These are phyloP conservation scores for Parnassius mnemosyne DNA, from an alignment of 2,888 invertebrate species.

Conservation along the genomic window DNA sequence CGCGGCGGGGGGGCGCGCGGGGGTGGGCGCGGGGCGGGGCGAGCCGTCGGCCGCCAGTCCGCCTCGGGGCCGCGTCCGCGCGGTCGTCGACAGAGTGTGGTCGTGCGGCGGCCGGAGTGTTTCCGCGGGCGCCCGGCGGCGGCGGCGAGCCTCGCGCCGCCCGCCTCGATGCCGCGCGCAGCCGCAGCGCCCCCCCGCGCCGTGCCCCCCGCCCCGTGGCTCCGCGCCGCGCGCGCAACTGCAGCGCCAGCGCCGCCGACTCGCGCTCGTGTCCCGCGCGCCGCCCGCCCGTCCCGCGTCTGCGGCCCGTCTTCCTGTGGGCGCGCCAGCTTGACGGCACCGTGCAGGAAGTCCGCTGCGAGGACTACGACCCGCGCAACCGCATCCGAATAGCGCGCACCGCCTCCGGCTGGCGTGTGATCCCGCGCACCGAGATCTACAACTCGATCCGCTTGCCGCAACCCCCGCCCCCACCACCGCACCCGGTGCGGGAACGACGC, in stretches of 20 bases:
- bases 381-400: conserved; percentile 91
- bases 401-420: conserved; percentile 89
- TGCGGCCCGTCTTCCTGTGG: conserved; percentile 93
- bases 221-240: conserved; percentile 55
- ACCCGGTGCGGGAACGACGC: conserved; percentile 33
- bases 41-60: conserved; percentile 60
- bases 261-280: conserved; percentile 71
- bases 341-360: conserved; percentile 91
- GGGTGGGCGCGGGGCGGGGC: conserved; percentile 46
- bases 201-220: conserved; percentile 73
- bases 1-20: conserved; percentile 54
- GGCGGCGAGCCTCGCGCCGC: conserved; percentile 78
- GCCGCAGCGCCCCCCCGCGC: conserved; percentile 44
- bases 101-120: conserved; percentile 73
- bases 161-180: conserved; percentile 80
- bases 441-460: conserved; percentile 66
- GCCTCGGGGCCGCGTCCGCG: conserved; percentile 76
- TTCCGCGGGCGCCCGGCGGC: conserved; percentile 72
- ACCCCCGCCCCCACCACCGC: conserved; percentile 40
- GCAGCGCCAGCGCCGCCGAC: conserved; percentile 60
- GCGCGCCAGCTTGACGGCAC: conserved; percentile 89
- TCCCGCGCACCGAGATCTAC: conserved; percentile 86
- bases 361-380: conserved; percentile 92
- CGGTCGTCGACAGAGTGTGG: conserved; percentile 67
- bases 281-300: conserved; percentile 72